Evolutionary conservation across 2,113 vertebrate species (phyloP).

Genomic region (Odobenus rosmarus): DNA sequence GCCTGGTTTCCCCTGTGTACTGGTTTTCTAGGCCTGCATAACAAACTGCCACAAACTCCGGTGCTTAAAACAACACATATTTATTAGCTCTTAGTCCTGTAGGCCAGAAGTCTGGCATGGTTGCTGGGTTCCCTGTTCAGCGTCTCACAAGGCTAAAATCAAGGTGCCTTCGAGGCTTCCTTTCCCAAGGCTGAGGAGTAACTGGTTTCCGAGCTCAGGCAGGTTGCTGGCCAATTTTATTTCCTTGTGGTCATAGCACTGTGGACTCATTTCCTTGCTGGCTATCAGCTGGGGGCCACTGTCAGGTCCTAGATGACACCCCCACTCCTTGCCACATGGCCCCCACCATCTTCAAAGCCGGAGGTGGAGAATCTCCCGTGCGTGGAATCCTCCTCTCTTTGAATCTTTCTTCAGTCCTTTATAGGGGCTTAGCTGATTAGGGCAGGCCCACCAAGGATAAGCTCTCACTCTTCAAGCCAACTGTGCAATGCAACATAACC

Average conservation of each 20-base stretch:
- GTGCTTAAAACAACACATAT: not conserved
- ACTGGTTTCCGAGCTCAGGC: not conserved
- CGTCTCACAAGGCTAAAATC: not conserved
- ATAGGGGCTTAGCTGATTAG: not conserved
- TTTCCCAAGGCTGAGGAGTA: not conserved
- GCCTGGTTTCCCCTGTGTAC: not conserved
- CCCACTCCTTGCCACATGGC: not conserved
- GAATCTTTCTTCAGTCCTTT: not conserved
- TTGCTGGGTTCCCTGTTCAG: not conserved
- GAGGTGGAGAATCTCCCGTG: not conserved
- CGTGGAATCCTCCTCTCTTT: not conserved
- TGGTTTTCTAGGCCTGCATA: not conserved
- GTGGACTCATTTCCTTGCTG: not conserved
- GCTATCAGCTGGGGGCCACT: not conserved
- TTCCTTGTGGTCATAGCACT: not conserved
- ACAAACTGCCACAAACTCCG: not conserved
- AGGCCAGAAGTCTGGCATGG: not conserved
- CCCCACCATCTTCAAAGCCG: not conserved
- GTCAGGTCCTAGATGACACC: not conserved
- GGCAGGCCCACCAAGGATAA: not conserved
- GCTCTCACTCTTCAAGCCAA: not conserved
- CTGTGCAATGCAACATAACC: not conserved
- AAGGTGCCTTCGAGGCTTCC: not conserved
- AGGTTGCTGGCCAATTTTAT: not conserved
- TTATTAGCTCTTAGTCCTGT: not conserved